phyloP scores from a whole-genome alignment of 1,140 invertebrate genomes.

The Drosophila elegans region DNA sequence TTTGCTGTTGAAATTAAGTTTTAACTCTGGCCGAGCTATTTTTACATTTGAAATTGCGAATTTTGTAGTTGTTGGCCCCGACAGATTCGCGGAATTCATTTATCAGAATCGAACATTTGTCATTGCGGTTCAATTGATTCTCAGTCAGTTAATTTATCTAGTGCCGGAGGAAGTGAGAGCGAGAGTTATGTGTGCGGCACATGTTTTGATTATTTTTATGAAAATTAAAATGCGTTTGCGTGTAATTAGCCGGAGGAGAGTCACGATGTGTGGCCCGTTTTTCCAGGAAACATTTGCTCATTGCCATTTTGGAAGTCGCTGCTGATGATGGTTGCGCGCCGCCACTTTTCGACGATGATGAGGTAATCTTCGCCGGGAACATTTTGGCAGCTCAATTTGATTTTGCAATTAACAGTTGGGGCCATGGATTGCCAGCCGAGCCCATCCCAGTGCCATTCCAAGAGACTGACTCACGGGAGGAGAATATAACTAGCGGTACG shows the following conservation, averaged over 20 bases:
- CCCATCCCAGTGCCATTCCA: constrained; percentile 7
- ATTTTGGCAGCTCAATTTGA: constrained; percentile 58
- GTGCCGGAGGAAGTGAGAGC: constrained; percentile 15
- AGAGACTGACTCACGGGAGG: constrained; percentile 45
- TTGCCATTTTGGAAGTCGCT: constrained; percentile 63
- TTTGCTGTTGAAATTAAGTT: constrained; percentile 56
- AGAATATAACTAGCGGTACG: background rate
- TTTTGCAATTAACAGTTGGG: constrained; percentile 77
- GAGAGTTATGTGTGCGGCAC: constrained; percentile 46
- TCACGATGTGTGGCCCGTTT: constrained; percentile 50
- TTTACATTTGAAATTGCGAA: constrained; percentile 42
- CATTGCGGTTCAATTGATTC: constrained; percentile 73
- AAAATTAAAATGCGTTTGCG: constrained; percentile 82
- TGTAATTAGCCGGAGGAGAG: constrained; percentile 60
- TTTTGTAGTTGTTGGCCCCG: constrained; percentile 51
- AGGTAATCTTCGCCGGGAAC: constrained; percentile 61
- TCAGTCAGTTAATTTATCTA: constrained; percentile 29
- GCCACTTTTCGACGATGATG: constrained; percentile 36
- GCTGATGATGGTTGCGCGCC: constrained; percentile 10
- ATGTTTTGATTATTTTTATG: constrained; percentile 82
- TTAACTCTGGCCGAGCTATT: constrained; percentile 15
- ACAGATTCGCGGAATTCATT: constrained; percentile 74
- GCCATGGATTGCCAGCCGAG: constrained; percentile 24
- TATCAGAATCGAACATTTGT: constrained; percentile 70
- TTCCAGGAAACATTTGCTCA: constrained; percentile 76